These are phyloP conservation scores for Trinectes maculatus DNA, from an alignment of 2,113 vertebrate species.

Conservation along the genomic window DNA sequence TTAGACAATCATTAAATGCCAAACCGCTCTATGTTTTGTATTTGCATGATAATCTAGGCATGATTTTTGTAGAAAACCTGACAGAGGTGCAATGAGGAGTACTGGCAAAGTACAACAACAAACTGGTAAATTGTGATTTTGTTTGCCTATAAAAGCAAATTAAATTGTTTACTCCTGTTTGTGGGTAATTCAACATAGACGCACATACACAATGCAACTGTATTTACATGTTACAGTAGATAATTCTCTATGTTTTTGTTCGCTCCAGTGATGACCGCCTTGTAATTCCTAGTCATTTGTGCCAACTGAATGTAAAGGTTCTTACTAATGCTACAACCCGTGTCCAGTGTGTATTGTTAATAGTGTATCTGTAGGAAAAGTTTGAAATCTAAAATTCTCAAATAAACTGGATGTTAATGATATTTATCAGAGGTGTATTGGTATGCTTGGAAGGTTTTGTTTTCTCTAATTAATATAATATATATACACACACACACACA, in stretches of 20 bases:
- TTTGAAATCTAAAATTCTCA: constrained; percentile 35
- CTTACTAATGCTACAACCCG: constrained; percentile 45
- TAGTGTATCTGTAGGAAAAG: constrained; percentile 17
- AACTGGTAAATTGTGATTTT: constrained; percentile 9
- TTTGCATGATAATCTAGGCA: constrained; percentile 4
- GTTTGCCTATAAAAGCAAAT: constrained; percentile 32
- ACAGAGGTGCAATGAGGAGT: constrained; percentile 34
- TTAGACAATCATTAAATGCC: constrained; percentile 72
- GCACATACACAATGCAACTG: constrained; percentile 24
- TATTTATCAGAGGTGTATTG: too few relatives aligned
- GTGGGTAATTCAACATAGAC: constrained; percentile 7
- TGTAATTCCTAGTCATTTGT: constrained; percentile 69
- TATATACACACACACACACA: too few relatives aligned
- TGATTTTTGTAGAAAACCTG: constrained; percentile 7
- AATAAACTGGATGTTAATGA: constrained; percentile 69
- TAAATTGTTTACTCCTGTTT: constrained; percentile 13
- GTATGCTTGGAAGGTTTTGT: not conserved
- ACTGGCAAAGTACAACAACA: constrained; percentile 21
- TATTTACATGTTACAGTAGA: constrained; percentile 45
- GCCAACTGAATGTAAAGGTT: constrained; percentile 78
- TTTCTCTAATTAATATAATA: too few relatives aligned
- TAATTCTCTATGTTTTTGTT: constrained; percentile 30
- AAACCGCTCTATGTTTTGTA: constrained; percentile 24
- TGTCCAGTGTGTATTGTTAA: constrained; percentile 44
- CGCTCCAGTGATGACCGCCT: constrained; percentile 44